Evolutionary conservation across 1,140 invertebrate species (phyloP), one percentile per base, ranked within the genome.

Genomic region (Eurosta solidaginis): DNA sequence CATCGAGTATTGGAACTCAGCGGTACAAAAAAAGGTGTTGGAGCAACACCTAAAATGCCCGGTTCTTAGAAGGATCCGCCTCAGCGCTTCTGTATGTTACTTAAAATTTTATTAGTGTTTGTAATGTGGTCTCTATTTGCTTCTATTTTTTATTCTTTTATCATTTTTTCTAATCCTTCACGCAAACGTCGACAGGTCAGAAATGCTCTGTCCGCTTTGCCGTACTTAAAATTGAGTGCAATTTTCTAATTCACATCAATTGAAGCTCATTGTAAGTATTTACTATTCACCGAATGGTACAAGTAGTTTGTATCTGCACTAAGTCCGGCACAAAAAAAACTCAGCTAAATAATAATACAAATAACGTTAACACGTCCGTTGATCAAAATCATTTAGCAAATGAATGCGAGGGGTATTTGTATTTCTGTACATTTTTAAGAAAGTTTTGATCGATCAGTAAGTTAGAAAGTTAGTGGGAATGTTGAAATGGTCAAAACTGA

Each of bases 221-320:
- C 59, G n/a, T n/a, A 36, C 59, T 68, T 68, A 3, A 20, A 40
- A 40, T 40, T 14, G 7, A 68, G 59, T 68, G 59, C 7, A 68
- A 68, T 68, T 68, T 68, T 68, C 59, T 68, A 68, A 68, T 68
- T 68, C 33, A 40, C 33, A 20, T 42, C 59, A 68, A 68, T 68
- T 68, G 59, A 10, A 10, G 59, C n/a, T 63, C 17, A 7, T 68
- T 40, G 59, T 10, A n/a, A n/a, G 17, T 33, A 10, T 12, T 22
- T 14, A 22, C 54, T 33, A 36, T 17, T 59, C n/a, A n/a, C n/a
- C n/a, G 33, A 59, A 12, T 27, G 29, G 10, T 10, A 3, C 54
- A 59, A n/a, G n/a, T n/a, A n/a, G n/a, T n/a, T n/a, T n/a, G n/a
- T n/a, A n/a, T n/a, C n/a, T n/a, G n/a, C n/a, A n/a, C n/a, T n/a